Percentiles rank a stretch among this genome's conserved stretches.
Evolutionary conservation across 1,140 invertebrate genomes (phyloP).

Genomic region (Laodelphax striatellus): DNA sequence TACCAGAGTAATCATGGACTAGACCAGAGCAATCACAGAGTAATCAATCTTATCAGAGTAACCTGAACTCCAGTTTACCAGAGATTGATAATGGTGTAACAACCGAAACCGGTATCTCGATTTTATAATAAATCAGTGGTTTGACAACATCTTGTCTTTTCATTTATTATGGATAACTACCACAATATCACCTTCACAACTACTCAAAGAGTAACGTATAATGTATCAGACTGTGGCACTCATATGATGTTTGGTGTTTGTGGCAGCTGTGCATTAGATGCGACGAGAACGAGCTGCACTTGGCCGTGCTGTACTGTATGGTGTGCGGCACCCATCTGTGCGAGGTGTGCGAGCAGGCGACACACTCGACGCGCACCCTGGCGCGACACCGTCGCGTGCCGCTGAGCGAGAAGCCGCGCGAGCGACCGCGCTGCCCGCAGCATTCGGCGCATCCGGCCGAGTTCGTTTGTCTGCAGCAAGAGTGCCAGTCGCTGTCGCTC

Average conservation of each 20-base stretch:
- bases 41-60: too few species aligned
- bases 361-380: constrained; percentile 44
- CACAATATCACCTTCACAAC: too few species aligned
- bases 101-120: too few species aligned
- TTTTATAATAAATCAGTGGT: too few species aligned
- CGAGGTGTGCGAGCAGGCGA: constrained; percentile 40
- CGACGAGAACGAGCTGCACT: constrained; percentile 47
- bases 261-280: constrained; percentile 39
- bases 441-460: constrained; percentile 46
- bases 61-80: too few species aligned
- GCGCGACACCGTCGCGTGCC: constrained; percentile 44
- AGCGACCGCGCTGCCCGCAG: constrained; percentile 44
- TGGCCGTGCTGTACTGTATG: constrained; percentile 46
- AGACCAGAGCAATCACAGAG: too few species aligned
- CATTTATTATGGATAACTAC: too few species aligned
- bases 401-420: constrained; percentile 45
- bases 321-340: constrained; percentile 46
- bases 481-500: constrained; percentile 34
- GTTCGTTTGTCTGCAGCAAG: constrained; percentile 46
- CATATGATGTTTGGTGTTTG: neutral
- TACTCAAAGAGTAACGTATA: too few species aligned
- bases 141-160: too few species aligned
- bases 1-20: too few species aligned
- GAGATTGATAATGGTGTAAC: too few species aligned
- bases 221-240: too few species aligned